Conservation (phyloP, 2,113 vertebrate genomes). For the Spermophilus dauricus region DNA sequence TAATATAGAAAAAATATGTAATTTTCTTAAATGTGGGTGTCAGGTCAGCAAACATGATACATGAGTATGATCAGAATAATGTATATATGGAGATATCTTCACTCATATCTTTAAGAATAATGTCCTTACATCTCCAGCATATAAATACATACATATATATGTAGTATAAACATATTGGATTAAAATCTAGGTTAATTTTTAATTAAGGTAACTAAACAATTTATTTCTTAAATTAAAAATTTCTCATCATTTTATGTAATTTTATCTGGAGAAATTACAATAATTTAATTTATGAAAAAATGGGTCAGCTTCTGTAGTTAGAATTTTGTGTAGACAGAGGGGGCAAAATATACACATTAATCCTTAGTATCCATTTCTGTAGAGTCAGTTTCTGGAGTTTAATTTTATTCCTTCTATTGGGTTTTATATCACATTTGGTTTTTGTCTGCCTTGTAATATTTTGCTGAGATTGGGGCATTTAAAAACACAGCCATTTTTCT, state of each 20-base stretch:
- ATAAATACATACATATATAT: not conserved
- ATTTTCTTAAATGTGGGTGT: not conserved
- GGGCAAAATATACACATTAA: not conserved
- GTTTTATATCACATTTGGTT: not conserved
- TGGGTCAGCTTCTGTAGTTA: not conserved
- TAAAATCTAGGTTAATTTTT: not conserved
- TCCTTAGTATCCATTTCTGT: not conserved
- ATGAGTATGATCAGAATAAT: not conserved
- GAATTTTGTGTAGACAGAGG: not conserved
- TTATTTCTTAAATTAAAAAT: not conserved
- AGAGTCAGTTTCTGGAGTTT: not conserved
- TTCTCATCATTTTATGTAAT: not conserved
- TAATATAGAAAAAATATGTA: not conserved
- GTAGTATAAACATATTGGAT: not conserved
- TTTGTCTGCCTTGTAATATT: not conserved
- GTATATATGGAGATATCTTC: not conserved
- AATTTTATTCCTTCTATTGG: not conserved
- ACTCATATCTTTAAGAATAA: not conserved
- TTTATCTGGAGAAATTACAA: not conserved
- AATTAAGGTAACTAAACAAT: not conserved
- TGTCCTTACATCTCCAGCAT: not conserved
- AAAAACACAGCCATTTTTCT: not conserved
- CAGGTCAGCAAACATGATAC: not conserved
- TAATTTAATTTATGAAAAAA: slow-evolving; percentile 9
- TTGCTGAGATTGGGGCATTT: not conserved